These are phyloP conservation scores for Stegana nigrithorax DNA, from an alignment of 2,888 invertebrate genomes.

Conservation along the genomic window DNA sequence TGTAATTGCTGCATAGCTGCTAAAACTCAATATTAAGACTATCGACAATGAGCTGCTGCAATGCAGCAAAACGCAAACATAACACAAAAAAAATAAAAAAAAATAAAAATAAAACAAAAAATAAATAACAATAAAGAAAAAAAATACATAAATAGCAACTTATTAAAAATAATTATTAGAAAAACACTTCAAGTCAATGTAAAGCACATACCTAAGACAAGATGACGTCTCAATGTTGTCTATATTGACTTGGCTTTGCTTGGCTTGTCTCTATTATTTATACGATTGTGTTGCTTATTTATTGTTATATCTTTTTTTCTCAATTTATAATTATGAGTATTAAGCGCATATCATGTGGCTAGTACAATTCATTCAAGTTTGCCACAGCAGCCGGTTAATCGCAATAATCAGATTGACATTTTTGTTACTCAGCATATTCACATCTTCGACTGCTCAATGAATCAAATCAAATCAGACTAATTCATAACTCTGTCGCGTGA, in stretches of 20 bases:
- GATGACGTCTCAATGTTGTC: conserved; percentile 48
- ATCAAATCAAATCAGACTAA: too few species aligned
- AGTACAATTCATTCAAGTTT: too few species aligned
- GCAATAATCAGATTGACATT: too few species aligned
- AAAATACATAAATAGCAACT: not conserved
- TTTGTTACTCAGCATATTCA: too few species aligned
- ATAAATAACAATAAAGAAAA: not conserved
- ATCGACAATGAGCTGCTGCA: not conserved
- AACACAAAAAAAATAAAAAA: not conserved
- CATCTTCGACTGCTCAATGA: too few species aligned
- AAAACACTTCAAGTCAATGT: conserved; percentile 1
- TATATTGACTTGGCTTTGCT: conserved; percentile 31
- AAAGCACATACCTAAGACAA: conserved; percentile 25
- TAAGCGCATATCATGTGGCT: too few species aligned
- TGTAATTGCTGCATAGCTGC: not conserved
- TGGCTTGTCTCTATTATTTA: conserved; percentile 3
- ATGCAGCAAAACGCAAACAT: too few species aligned
- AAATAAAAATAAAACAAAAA: too few species aligned
- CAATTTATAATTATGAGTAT: too few species aligned
- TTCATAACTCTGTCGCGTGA: too few species aligned
- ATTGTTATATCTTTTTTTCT: conserved; percentile 12
- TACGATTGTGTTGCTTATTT: conserved; percentile 2
- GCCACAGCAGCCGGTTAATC: too few species aligned
- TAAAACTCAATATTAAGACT: not conserved
- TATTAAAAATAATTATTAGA: conserved; percentile 18